These are phyloP conservation scores for Macrophya alboannulata DNA, from an alignment of 2,888 invertebrate species.

Conservation along the genomic window DNA sequence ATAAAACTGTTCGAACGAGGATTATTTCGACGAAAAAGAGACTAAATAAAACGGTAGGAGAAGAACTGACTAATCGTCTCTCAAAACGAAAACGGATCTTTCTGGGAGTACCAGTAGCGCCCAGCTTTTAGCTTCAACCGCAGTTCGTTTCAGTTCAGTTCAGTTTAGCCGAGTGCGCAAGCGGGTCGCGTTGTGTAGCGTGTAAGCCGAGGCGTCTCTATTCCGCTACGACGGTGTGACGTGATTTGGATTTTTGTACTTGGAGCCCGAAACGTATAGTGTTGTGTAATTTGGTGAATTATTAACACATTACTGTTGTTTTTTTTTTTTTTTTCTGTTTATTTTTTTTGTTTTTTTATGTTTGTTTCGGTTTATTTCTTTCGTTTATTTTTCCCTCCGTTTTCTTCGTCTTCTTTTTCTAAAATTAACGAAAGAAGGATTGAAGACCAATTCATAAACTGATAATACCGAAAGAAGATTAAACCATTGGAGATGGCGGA, in stretches of 20 bases:
- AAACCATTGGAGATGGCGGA: constrained; percentile 59
- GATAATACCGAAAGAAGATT: not conserved
- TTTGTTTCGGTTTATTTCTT: not conserved
- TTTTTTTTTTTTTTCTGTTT: not conserved
- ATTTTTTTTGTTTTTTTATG: too few relatives aligned
- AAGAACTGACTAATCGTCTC: not conserved
- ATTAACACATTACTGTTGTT: not conserved
- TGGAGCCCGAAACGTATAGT: constrained; percentile 2
- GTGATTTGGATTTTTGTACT: constrained; percentile 18
- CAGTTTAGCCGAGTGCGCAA: constrained; percentile 47
- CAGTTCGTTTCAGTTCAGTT: constrained; percentile 29
- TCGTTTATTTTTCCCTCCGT: not conserved
- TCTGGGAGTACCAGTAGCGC: constrained; percentile 42
- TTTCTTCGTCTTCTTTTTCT: not conserved
- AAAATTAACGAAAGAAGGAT: not conserved
- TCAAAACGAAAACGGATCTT: constrained; percentile 14
- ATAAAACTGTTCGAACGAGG: not conserved
- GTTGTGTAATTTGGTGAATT: constrained; percentile 43
- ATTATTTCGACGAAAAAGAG: not conserved
- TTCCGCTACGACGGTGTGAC: constrained; percentile 33
- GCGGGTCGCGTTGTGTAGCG: constrained; percentile 33
- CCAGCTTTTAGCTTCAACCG: constrained; percentile 48
- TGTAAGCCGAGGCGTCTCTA: not conserved
- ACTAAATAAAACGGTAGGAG: not conserved
- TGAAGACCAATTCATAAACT: not conserved